Evolutionary conservation across 2,113 vertebrate species (phyloP).

Genomic region (Brachypodius melanocephalos): DNA sequence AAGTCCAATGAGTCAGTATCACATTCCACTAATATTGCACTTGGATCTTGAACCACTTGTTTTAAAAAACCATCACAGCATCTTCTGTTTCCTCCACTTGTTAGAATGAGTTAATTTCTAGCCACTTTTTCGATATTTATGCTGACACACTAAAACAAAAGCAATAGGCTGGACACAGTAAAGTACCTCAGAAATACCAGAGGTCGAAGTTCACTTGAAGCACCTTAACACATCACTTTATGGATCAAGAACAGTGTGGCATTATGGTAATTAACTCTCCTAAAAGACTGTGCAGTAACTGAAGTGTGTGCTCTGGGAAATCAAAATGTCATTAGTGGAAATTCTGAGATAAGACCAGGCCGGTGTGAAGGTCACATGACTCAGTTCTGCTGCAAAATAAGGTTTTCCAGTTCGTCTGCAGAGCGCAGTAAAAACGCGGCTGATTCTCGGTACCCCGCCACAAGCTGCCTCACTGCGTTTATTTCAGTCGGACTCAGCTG

Average conservation of each 20-base stretch:
- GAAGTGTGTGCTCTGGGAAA: conserved; percentile 76
- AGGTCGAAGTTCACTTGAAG: conserved; percentile 77
- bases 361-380: conserved; percentile 55
- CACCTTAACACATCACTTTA: conserved; percentile 76
- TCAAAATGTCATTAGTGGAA: conserved; percentile 80
- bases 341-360: conserved; percentile 72
- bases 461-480: conserved; percentile 94
- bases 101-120: conserved; percentile 75
- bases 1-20: conserved; percentile 79
- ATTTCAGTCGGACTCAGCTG: conserved; percentile 96
- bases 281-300: conserved; percentile 73
- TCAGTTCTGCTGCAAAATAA: conserved; percentile 99
- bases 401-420: conserved; percentile 98
- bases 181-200: conserved; percentile 71
- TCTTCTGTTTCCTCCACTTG: conserved; percentile 76
- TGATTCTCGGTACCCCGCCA: conserved; percentile 95
- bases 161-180: conserved; percentile 76
- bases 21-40: conserved; percentile 86
- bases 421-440: conserved; percentile 96
- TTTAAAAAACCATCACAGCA: conserved; percentile 64
- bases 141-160: conserved; percentile 78
- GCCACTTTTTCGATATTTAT: conserved; percentile 77
- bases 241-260: conserved; percentile 77
- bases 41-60: conserved; percentile 76
- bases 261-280: conserved; percentile 75